Evolutionary conservation across 2,113 vertebrate species (phyloP).

Genomic region (Typhlomys cinereus): DNA sequence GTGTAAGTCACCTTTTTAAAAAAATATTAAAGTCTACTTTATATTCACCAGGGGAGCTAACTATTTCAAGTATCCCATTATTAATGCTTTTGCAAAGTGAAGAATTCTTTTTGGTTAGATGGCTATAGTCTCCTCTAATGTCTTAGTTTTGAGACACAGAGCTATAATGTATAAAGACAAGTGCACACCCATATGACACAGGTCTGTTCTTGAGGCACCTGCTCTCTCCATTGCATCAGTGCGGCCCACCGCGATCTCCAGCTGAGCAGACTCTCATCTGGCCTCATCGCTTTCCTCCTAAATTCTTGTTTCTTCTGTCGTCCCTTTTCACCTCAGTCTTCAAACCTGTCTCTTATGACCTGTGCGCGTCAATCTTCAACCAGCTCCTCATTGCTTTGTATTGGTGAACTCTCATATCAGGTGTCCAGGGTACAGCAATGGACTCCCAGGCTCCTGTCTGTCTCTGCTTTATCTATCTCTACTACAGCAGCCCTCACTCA

Average conservation of each 20-base stretch:
- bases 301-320: not conserved
- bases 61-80: constrained; percentile 67
- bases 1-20: constrained; percentile 73
- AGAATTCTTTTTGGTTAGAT: constrained; percentile 42
- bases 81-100: constrained; percentile 58
- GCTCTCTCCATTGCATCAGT: not conserved
- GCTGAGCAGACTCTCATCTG: not conserved
- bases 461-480: not conserved
- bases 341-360: not conserved
- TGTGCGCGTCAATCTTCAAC: not conserved
- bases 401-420: not conserved
- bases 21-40: constrained; percentile 67
- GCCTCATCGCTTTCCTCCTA: not conserved
- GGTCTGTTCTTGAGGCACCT: not conserved
- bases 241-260: not conserved
- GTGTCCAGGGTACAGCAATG: not conserved
- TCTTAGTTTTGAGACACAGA: constrained; percentile 58
- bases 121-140: constrained; percentile 1
- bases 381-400: not conserved
- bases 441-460: not conserved
- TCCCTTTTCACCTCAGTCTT: not conserved
- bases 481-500: not conserved
- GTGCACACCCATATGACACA: not conserved
- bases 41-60: constrained; percentile 65
- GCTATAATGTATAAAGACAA: not conserved